A percentile compares a stretch with the other conserved stretches of the same genome.
Evolutionary conservation across 2,888 invertebrate genomes (phyloP).

Genomic region (Selenia dentaria): DNA sequence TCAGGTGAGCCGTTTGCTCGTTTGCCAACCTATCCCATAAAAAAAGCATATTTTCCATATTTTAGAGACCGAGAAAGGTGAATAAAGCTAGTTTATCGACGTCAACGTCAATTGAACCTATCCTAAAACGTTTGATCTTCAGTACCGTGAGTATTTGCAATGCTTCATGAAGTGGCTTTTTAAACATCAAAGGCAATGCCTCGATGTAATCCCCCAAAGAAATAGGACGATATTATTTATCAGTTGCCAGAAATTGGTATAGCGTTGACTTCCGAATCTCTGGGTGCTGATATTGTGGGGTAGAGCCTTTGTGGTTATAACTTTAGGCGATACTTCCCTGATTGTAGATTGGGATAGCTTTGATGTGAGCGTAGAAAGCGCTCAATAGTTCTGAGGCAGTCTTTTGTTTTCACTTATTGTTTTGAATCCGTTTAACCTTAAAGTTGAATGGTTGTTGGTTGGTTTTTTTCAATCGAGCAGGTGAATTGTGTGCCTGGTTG

Average conservation of each 20-base stretch:
- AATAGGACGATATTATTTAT: constrained; percentile 63
- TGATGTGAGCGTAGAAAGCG: neutral
- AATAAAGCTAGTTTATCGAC: no score
- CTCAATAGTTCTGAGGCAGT: neutral
- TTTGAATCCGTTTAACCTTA: no score
- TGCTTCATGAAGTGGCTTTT: constrained; percentile 58
- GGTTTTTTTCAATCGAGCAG: no score
- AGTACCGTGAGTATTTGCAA: no score
- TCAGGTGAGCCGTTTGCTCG: no score
- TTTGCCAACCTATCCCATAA: no score
- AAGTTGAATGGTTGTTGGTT: no score
- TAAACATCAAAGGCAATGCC: constrained; percentile 69
- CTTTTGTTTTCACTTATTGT: neutral
- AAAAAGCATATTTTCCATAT: no score
- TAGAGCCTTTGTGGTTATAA: constrained; percentile 9
- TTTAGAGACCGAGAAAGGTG: no score
- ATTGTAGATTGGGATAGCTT: constrained; percentile 14
- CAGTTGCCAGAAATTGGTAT: constrained; percentile 57
- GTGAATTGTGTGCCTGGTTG: no score
- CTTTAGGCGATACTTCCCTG: neutral
- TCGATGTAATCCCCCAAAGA: constrained; percentile 39
- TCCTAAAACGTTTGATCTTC: no score
- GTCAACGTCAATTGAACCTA: no score
- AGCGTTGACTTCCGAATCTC: constrained; percentile 24
- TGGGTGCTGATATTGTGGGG: constrained; percentile 2